Conservation (phyloP, 2,888 invertebrate species). For the Diloba caeruleocephala region DNA sequence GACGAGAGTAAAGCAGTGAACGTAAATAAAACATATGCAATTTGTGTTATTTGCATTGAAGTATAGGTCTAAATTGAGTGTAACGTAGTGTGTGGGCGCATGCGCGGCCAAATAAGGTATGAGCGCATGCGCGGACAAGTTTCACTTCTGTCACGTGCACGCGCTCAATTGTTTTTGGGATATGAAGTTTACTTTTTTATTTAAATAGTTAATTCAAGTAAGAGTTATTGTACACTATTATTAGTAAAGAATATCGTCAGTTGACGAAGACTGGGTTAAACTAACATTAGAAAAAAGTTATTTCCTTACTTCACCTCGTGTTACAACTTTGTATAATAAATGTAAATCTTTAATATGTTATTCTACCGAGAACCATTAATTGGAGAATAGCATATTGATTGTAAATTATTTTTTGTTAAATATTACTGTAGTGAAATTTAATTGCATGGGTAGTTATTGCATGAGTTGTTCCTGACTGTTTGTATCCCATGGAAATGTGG, state of each 20-base stretch:
- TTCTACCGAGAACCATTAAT: slow-evolving; percentile 53
- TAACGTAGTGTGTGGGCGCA: too few species aligned
- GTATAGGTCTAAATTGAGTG: too few species aligned
- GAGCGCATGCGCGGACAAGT: too few species aligned
- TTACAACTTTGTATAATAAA: slow-evolving; percentile 45
- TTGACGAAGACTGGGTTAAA: slow-evolving; percentile 29
- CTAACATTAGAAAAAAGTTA: slow-evolving; percentile 20
- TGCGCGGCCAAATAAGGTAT: too few species aligned
- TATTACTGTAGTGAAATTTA: slow-evolving; percentile 64
- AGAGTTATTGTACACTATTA: slow-evolving; percentile 21
- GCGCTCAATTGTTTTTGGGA: too few species aligned
- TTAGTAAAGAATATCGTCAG: slow-evolving; percentile 19
- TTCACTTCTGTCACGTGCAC: too few species aligned
- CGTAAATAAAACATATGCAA: too few species aligned
- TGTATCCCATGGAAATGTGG: slow-evolving; percentile 47
- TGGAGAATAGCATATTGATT: slow-evolving; percentile 64
- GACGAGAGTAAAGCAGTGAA: too few species aligned
- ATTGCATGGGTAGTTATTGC: slow-evolving; percentile 78
- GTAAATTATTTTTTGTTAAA: slow-evolving; percentile 75
- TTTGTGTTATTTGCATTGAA: too few species aligned
- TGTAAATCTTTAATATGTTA: slow-evolving; percentile 60
- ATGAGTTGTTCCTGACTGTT: slow-evolving; percentile 65
- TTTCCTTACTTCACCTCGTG: slow-evolving; percentile 28
- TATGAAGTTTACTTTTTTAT: too few species aligned
- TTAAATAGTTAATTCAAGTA: slow-evolving; percentile 23